Percentiles rank a stretch among this genome's conserved stretches.
phyloP scores from a whole-genome alignment of 2,113 vertebrate genomes.

The Procavia capensis region DNA sequence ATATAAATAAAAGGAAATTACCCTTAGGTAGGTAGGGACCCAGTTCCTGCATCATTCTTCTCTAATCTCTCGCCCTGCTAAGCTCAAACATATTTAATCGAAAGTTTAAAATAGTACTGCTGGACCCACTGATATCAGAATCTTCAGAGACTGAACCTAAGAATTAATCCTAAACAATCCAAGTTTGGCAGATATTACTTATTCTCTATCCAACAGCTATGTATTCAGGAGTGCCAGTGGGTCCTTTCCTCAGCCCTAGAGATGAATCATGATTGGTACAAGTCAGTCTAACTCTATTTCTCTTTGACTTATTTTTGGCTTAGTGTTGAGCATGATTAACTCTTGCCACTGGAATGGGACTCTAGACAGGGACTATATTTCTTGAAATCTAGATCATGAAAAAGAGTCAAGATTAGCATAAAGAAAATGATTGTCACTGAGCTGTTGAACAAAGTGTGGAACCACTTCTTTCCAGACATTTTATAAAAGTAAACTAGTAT shows the following conservation, averaged over 20 bases:
- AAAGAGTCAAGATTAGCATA: background rate
- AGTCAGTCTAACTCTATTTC: background rate
- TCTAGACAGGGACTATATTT: background rate
- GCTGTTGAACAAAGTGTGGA: background rate
- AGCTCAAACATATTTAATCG: background rate
- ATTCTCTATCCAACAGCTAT: background rate
- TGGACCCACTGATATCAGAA: background rate
- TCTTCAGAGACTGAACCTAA: background rate
- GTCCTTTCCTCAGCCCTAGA: background rate
- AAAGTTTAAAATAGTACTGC: conserved; percentile 43
- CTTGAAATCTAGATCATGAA: background rate
- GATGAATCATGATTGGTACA: background rate
- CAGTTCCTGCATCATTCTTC: background rate
- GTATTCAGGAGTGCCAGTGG: background rate
- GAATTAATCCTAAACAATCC: background rate
- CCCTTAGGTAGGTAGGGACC: background rate
- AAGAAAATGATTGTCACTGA: background rate
- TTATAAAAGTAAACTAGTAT: background rate
- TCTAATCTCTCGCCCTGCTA: background rate
- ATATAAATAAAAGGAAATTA: conserved; percentile 41
- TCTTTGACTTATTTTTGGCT: background rate
- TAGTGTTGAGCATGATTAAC: background rate
- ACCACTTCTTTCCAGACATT: background rate
- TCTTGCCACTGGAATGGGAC: background rate
- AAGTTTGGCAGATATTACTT: background rate